phyloP scores from a whole-genome alignment of 1,140 invertebrate genomes.

The Cotesia glomerata region DNA sequence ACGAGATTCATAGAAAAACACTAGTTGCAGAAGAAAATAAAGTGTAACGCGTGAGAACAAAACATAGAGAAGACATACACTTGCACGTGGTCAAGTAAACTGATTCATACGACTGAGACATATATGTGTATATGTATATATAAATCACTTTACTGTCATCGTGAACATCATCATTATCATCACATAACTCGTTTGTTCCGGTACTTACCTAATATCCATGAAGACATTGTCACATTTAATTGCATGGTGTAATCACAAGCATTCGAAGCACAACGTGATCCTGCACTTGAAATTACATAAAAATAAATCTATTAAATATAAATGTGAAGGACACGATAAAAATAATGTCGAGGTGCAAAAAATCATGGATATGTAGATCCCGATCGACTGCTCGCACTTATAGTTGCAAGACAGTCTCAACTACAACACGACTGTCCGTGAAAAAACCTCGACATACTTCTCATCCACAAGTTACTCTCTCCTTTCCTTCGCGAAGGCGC shows the following conservation, averaged over 20 bases:
- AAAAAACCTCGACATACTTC: slow-evolving; percentile 65
- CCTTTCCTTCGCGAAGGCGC: slow-evolving; percentile 50
- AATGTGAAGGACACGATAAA: neutral
- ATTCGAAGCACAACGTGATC: slow-evolving; percentile 25
- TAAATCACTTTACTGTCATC: neutral
- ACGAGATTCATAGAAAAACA: slow-evolving; percentile 10
- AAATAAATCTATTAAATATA: neutral
- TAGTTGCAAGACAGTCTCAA: slow-evolving; percentile 47
- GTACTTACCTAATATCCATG: slow-evolving; percentile 32
- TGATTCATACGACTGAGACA: neutral
- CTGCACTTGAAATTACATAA: neutral
- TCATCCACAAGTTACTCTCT: slow-evolving; percentile 42
- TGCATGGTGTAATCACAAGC: slow-evolving; percentile 25
- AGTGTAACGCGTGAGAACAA: slow-evolving; percentile 1
- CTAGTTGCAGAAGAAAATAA: neutral
- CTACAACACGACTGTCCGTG: slow-evolving; percentile 58
- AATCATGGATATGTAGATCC: slow-evolving; percentile 29
- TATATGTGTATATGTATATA: neutral
- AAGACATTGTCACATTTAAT: slow-evolving; percentile 27
- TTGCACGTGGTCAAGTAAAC: slow-evolving; percentile 1
- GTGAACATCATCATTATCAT: neutral
- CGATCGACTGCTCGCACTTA: slow-evolving; percentile 31
- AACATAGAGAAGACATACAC: neutral
- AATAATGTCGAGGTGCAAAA: slow-evolving; percentile 13
- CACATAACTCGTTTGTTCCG: neutral